These are phyloP conservation scores for Drosophila lutescens DNA, from an alignment of 2,888 invertebrate species.

Conservation along the genomic window DNA sequence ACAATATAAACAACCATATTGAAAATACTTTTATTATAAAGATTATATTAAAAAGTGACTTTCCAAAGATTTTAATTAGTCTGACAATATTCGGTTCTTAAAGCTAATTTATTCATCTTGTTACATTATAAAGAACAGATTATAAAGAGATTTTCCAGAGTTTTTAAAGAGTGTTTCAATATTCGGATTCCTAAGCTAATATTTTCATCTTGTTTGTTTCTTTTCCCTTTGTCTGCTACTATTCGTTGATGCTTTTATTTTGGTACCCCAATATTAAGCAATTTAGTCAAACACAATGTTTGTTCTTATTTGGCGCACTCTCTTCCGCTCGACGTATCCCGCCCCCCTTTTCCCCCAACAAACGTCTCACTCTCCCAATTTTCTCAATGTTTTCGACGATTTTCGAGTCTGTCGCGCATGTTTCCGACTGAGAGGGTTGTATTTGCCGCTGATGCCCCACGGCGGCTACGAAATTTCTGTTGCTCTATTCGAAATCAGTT, in stretches of 20 bases:
- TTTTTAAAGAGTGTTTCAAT: background rate
- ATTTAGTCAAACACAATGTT: slow-evolving; percentile 63
- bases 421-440: slow-evolving; percentile 25
- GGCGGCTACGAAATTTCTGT: slow-evolving; percentile 45
- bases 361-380: slow-evolving; percentile 2
- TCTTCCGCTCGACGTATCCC: slow-evolving; percentile 4
- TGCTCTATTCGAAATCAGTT: slow-evolving; percentile 72
- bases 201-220: background rate
- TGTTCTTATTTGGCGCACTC: slow-evolving; percentile 56
- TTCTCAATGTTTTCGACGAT: slow-evolving; percentile 58
- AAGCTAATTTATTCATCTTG: too few species aligned
- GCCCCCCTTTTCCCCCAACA: background rate
- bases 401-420: slow-evolving; percentile 42
- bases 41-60: too few species aligned
- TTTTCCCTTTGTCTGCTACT: slow-evolving; percentile 27
- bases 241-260: slow-evolving; percentile 58
- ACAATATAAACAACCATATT: too few species aligned
- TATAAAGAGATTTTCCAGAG: background rate
- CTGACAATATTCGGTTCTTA: too few species aligned
- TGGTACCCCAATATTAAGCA: slow-evolving; percentile 57
- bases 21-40: too few species aligned
- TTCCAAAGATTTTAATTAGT: too few species aligned
- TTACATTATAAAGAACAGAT: background rate
- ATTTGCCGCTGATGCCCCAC: slow-evolving; percentile 53
- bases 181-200: background rate